Percentiles rank a stretch among this genome's conserved stretches.
Conservation (phyloP, 2,888 invertebrate species). For the Nemurella pictetii region DNA sequence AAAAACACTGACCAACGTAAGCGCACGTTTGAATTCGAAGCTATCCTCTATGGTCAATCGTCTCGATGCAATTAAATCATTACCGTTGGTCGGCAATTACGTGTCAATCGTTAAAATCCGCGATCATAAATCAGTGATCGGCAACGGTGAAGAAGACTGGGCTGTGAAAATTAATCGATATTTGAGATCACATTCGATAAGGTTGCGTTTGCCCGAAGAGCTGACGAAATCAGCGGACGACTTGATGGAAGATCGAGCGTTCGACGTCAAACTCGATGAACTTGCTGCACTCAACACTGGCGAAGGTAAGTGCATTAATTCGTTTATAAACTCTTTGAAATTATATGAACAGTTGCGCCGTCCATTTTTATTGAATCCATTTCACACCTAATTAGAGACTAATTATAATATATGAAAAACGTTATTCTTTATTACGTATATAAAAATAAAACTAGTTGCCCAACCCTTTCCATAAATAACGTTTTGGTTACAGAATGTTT, state of each 20-base stretch:
- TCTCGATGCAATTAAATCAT: neutral
- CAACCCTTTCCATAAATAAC: neutral
- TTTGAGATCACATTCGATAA: neutral
- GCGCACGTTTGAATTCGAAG: neutral
- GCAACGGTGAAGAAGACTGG: neutral
- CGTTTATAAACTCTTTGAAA: no score
- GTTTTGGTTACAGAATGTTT: neutral
- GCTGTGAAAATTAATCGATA: conserved; percentile 4
- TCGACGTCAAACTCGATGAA: neutral
- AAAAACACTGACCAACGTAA: no score
- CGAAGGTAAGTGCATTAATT: conserved; percentile 1
- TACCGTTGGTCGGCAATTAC: neutral
- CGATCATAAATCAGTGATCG: neutral
- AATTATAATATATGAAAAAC: no score
- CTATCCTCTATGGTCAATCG: neutral
- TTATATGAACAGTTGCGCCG: no score
- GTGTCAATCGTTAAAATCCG: neutral
- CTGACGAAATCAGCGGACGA: neutral
- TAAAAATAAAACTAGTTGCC: neutral
- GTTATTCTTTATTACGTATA: neutral
- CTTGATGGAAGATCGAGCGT: neutral
- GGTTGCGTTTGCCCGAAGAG: neutral
- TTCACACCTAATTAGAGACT: no score
- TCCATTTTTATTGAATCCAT: no score
- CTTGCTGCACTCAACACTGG: neutral